A percentile compares a stretch with the other conserved stretches of the same genome.
Conservation (phyloP, 2,113 vertebrate genomes). For the Guaruba guarouba region DNA sequence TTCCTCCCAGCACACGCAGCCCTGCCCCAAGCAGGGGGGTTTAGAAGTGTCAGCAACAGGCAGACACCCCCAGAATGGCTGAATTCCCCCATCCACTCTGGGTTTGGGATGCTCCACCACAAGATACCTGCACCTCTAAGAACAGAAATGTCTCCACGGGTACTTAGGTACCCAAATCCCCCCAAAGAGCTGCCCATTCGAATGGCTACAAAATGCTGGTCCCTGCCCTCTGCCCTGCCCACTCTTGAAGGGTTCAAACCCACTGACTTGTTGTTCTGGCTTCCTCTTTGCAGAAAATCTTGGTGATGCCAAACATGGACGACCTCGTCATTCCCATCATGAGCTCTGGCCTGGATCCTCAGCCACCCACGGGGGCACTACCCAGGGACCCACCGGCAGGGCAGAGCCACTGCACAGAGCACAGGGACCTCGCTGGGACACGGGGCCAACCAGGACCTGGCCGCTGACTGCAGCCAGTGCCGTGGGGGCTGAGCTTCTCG, state of each 20-base stretch:
- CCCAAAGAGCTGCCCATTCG: background rate
- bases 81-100: background rate
- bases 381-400: conserved; percentile 18
- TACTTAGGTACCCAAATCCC: background rate
- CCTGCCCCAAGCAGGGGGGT: background rate
- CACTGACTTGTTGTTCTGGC: background rate
- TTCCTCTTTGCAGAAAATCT: conserved; percentile 78
- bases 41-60: background rate
- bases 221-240: background rate
- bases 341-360: conserved; percentile 73
- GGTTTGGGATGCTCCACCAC: background rate
- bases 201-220: background rate
- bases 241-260: background rate
- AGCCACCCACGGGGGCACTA: background rate
- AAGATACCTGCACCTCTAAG: background rate
- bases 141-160: background rate
- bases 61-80: background rate
- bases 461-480: background rate
- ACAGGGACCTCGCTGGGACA: background rate
- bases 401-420: background rate
- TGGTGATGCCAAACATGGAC: conserved; percentile 93
- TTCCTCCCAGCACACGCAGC: background rate
- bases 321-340: conserved; percentile 87
- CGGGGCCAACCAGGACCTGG: background rate
- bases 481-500: background rate